A percentile compares a stretch with the other conserved stretches of the same genome.
These are phyloP conservation scores for Chaetodon trifascialis DNA, from an alignment of 2,113 vertebrate species.

Conservation along the genomic window DNA sequence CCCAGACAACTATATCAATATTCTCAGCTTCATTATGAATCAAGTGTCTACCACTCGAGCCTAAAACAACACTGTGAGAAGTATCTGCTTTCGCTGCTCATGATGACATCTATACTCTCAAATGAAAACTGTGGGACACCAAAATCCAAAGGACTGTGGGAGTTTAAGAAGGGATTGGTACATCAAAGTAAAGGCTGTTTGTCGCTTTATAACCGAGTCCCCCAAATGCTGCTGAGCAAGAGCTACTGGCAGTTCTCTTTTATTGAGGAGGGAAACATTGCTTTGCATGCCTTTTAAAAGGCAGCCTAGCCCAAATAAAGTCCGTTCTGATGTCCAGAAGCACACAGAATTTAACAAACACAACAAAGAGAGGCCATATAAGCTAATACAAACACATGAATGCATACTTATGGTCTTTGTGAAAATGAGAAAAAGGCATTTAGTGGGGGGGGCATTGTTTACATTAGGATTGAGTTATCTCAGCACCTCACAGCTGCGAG, in stretches of 20 bases:
- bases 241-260: neutral
- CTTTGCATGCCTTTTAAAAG: constrained; percentile 12
- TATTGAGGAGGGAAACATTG: neutral
- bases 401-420: constrained; percentile 20
- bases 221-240: neutral
- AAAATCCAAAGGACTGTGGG: constrained; percentile 15
- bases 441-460: constrained; percentile 20
- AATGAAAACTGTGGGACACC: constrained; percentile 4
- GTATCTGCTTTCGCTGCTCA: constrained; percentile 12
- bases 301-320: neutral
- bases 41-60: constrained; percentile 14
- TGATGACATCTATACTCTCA: constrained; percentile 10
- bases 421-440: constrained; percentile 43
- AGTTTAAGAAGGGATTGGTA: constrained; percentile 9
- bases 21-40: constrained; percentile 40
- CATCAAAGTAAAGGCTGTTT: constrained; percentile 34
- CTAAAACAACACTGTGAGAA: constrained; percentile 12
- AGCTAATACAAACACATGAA: constrained; percentile 4
- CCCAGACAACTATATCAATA: constrained; percentile 25
- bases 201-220: constrained; percentile 1
- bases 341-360: constrained; percentile 14
- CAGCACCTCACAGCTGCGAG: constrained; percentile 60
- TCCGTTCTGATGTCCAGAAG: neutral
- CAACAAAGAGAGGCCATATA: neutral
- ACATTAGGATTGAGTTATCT: constrained; percentile 56